A percentile compares a stretch with the other conserved stretches of the same genome.
Evolutionary conservation across 2,888 invertebrate genomes (phyloP).

Genomic region (Eucera pruinosa): DNA sequence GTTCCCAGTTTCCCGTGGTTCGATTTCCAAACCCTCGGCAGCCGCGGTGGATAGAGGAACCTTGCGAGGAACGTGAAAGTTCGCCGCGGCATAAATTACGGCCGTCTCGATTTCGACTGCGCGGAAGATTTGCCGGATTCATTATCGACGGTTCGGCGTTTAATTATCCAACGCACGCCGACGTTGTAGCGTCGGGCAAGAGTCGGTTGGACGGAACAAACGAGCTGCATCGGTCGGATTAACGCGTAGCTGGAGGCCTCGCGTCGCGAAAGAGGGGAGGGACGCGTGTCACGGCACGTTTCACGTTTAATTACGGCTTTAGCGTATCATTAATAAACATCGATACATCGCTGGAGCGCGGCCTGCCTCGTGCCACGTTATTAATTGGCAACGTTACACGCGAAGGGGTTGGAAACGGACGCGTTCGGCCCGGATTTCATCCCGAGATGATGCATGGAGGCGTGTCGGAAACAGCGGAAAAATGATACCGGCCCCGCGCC

Average conservation of each 20-base stretch:
- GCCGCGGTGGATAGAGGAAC: too few relatives aligned
- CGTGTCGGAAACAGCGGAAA: too few relatives aligned
- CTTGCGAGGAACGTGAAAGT: slow-evolving; percentile 24
- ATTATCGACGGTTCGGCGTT: slow-evolving; percentile 62
- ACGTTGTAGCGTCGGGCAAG: slow-evolving; percentile 39
- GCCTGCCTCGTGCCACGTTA: slow-evolving; percentile 24
- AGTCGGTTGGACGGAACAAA: slow-evolving; percentile 57
- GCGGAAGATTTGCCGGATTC: slow-evolving; percentile 49
- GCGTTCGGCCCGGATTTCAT: slow-evolving; percentile 3
- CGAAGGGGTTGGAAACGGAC: slow-evolving; percentile 17
- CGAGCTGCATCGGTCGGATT: slow-evolving; percentile 58
- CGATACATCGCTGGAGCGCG: slow-evolving; percentile 22
- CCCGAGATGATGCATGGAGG: not conserved
- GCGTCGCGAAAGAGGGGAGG: slow-evolving; percentile 12
- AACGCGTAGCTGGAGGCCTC: slow-evolving; percentile 45
- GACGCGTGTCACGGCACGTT: slow-evolving; percentile 49
- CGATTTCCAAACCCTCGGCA: too few relatives aligned
- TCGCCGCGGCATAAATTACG: slow-evolving; percentile 51
- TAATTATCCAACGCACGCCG: slow-evolving; percentile 62
- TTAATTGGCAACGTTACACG: slow-evolving; percentile 44
- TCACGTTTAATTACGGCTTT: slow-evolving; percentile 52
- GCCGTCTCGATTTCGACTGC: slow-evolving; percentile 56
- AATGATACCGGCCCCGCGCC: too few relatives aligned
- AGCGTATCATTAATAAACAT: slow-evolving; percentile 52
- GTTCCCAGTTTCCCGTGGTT: too few relatives aligned